Base-by-base conservation (phyloP, 2,113 vertebrate species). In the Pipra filicauda region DNA sequence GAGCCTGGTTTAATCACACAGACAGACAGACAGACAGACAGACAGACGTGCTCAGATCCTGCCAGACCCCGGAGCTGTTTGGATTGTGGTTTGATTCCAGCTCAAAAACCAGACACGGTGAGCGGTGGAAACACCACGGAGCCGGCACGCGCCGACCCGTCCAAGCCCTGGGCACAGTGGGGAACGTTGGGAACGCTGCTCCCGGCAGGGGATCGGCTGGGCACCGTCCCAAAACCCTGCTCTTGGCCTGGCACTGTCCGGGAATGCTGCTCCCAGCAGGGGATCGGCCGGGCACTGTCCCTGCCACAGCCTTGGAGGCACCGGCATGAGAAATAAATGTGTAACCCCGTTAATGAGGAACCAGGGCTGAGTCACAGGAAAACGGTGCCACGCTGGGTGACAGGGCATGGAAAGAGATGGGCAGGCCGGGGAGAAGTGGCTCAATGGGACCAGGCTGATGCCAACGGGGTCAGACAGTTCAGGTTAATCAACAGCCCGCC, bases 311-410 rank as follows among this genome's bases (percentile, higher is more conserved):
- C 58, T 27, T 2, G 5, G 65, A 30, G 54, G 21, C 62, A 78
- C 14, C 0, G 0, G 31, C 27, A 31, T 58, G 86, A 69, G 62
- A 89, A 93, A 86, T 75, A 28, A 81, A 85, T 73, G 70, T 46
- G 86, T 85, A 86, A 95, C 57, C 57, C 41, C 3, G 14, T 79
- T 94, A 91, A 97, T 75, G 92, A 95, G 96, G 95, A 97, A 85
- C 74, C 71, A 46, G 89, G 28, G 70, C 62, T 96, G 95, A 96
- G 93, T 97, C 91, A 96, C 89, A 95, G 95, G 95, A 96, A 95
- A 85, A 73, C 2, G 76, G 52, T 6, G 55, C 49, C 16, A 3
- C 0, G 1, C 49, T n/a, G 64, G 37, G 69, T 86, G 86, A 92
- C 57, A n/a, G 54, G 37, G 83, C 86, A n/a, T 7, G 83, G 91